Percentiles rank a stretch among this genome's conserved stretches.
These are phyloP conservation scores for Scartelaos histophorus DNA, from an alignment of 2,113 vertebrate species.

Conservation along the genomic window DNA sequence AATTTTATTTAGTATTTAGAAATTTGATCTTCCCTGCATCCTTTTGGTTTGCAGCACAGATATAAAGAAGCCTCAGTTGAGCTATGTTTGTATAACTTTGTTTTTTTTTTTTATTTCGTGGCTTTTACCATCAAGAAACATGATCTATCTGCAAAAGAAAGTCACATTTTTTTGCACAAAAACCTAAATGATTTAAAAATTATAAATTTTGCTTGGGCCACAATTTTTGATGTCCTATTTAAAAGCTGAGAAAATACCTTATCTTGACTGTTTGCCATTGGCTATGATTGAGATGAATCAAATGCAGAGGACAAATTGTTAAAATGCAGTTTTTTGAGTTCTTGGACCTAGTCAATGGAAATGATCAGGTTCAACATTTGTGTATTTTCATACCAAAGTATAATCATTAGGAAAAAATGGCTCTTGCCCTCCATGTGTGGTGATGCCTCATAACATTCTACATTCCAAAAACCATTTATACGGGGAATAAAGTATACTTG, in stretches of 20 bases:
- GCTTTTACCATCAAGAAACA: neutral
- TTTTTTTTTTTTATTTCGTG: neutral
- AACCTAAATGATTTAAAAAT: neutral
- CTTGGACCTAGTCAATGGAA: no score
- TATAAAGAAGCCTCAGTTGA: conserved; percentile 43
- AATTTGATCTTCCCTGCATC: conserved; percentile 21
- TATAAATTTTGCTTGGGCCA: neutral
- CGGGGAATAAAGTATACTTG: neutral
- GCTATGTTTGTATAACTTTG: conserved; percentile 4
- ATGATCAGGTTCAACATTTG: no score
- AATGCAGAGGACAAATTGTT: no score
- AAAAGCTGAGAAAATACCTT: no score
- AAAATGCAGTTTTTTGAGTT: no score
- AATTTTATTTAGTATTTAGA: conserved; percentile 14
- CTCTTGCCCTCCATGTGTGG: no score
- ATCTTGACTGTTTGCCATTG: no score
- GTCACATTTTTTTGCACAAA: neutral
- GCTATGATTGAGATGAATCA: no score
- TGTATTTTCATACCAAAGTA: no score
- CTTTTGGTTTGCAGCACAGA: conserved; percentile 13
- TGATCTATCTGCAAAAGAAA: neutral
- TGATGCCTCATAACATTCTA: no score
- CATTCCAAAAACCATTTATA: no score
- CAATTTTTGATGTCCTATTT: neutral
- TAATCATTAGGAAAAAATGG: no score